phyloP scores from a whole-genome alignment of 2,888 invertebrate species.

The Sinotaia quadrata region DNA sequence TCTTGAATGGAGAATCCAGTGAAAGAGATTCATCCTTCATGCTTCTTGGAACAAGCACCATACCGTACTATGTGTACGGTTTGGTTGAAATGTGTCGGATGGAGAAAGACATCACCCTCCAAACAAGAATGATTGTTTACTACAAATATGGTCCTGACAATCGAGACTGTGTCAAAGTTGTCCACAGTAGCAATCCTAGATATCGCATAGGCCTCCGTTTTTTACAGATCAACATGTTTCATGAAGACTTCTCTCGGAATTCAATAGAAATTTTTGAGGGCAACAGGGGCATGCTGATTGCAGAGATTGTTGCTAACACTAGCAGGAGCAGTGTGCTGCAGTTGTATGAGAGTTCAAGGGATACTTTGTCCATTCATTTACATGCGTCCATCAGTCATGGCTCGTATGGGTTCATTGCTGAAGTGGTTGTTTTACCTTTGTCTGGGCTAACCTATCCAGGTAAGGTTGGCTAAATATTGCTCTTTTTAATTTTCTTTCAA shows the following conservation, averaged over 20 bases:
- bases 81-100: slow-evolving; percentile 97
- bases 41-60: slow-evolving; percentile 80
- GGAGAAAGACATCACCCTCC: slow-evolving; percentile 89
- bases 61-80: slow-evolving; percentile 93
- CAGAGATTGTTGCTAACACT: slow-evolving; percentile 56
- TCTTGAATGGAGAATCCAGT: slow-evolving; percentile 87
- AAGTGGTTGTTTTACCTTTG: slow-evolving; percentile 90
- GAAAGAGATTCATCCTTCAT: slow-evolving; percentile 87
- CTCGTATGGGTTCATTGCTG: slow-evolving; percentile 95
- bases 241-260: slow-evolving; percentile 77
- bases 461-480: slow-evolving; percentile 40
- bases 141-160: slow-evolving; percentile 97
- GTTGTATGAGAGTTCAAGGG: slow-evolving; percentile 56
- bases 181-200: slow-evolving; percentile 83
- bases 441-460: slow-evolving; percentile 66
- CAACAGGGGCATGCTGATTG: slow-evolving; percentile 76
- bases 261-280: slow-evolving; percentile 91
- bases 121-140: slow-evolving; percentile 91
- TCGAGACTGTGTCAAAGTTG: slow-evolving; percentile 97
- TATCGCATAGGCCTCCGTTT: slow-evolving; percentile 88
- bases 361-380: slow-evolving; percentile 84
- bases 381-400: slow-evolving; percentile 95
- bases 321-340: slow-evolving; percentile 43
- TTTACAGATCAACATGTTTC: slow-evolving; percentile 68
- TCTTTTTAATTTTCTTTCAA: too few relatives aligned